Conservation (phyloP, 2,113 vertebrate genomes). For the Microcebus griseorufus region DNA sequence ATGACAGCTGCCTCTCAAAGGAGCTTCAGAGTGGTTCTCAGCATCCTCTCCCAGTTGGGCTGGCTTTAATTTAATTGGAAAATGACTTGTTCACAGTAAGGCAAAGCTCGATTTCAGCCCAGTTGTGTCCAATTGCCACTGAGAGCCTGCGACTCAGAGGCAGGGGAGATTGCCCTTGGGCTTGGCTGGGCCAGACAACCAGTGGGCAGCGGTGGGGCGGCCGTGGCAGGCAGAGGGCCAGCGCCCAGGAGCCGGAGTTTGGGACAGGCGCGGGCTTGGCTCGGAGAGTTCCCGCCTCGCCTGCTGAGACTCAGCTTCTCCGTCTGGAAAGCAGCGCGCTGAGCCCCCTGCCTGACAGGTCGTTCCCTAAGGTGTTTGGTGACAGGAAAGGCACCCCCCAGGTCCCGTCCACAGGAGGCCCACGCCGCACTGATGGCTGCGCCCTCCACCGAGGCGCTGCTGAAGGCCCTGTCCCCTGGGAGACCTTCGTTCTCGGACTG, state of each 20-base stretch:
- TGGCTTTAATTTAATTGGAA: constrained; percentile 8
- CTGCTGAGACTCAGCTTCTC: neutral
- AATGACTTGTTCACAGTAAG: neutral
- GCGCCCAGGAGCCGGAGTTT: neutral
- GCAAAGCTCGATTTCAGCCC: neutral
- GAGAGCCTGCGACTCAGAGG: neutral
- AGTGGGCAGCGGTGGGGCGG: neutral
- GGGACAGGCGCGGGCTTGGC: no score
- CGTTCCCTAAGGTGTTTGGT: neutral
- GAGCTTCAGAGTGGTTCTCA: neutral
- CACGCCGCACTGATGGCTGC: accelerated
- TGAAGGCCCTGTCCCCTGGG: neutral
- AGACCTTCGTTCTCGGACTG: neutral
- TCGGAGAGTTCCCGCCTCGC: neutral
- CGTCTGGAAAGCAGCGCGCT: neutral
- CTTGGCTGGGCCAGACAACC: neutral
- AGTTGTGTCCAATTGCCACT: neutral
- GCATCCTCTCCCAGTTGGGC: neutral
- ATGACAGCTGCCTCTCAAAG: neutral
- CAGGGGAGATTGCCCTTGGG: neutral
- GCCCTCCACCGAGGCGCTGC: no score
- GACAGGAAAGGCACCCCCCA: neutral
- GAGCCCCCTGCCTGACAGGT: neutral
- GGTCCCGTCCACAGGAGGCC: neutral
- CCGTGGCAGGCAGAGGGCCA: accelerated